phyloP scores from a whole-genome alignment of 1,140 invertebrate species.

The Ditylenchus dipsaci region DNA sequence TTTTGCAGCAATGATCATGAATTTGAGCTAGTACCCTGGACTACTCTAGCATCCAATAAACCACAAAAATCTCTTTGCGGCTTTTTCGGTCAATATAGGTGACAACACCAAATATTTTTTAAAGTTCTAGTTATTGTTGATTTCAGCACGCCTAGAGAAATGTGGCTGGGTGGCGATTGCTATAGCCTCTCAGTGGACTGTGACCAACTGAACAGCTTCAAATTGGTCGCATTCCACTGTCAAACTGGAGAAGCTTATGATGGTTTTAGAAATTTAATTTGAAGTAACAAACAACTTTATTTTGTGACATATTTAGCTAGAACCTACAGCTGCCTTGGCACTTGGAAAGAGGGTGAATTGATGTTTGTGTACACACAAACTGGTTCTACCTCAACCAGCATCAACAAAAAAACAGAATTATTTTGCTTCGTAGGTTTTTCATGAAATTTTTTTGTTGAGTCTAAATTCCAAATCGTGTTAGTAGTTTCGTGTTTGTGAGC shows the following conservation, averaged over 20 bases:
- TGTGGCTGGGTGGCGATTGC: constrained; percentile 26
- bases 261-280: constrained; percentile 5
- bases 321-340: constrained; percentile 26
- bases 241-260: constrained; percentile 25
- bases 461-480: neutral
- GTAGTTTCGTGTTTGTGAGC: no score
- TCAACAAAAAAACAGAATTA: neutral
- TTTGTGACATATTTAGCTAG: constrained; percentile 12
- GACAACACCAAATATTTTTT: neutral
- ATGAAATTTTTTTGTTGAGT: constrained; percentile 9
- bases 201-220: constrained; percentile 14
- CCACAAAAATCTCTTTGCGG: constrained; percentile 19
- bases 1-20: constrained; percentile 1
- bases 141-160: constrained; percentile 13
- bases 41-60: constrained; percentile 13
- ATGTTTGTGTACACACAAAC: constrained; percentile 26
- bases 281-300: neutral
- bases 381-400: neutral
- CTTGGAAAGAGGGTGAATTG: constrained; percentile 31
- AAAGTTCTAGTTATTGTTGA: neutral
- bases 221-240: constrained; percentile 16
- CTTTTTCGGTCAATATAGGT: constrained; percentile 17
- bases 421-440: constrained; percentile 21
- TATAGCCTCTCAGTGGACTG: constrained; percentile 29
- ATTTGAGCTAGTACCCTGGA: constrained; percentile 20